These are phyloP conservation scores for Enteromius radiatus DNA, from an alignment of 2,797 vertebrate genomes.

Conservation along the genomic window DNA sequence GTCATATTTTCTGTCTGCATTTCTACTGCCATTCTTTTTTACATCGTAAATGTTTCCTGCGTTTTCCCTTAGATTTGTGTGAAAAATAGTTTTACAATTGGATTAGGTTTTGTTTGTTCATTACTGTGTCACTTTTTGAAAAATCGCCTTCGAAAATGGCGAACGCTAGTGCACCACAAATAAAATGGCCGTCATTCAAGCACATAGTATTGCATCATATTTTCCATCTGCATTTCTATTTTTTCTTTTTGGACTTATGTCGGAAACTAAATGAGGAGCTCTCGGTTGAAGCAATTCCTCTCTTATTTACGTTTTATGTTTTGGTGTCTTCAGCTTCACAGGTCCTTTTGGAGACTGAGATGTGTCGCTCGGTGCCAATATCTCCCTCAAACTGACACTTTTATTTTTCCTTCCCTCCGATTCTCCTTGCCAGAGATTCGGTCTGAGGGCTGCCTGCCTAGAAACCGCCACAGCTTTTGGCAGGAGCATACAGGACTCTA, in stretches of 20 bases:
- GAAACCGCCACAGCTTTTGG: conserved; percentile 59
- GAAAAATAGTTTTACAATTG: background rate
- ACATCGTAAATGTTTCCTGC: background rate
- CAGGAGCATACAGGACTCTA: conserved; percentile 50
- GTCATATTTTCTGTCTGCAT: conserved; percentile 53
- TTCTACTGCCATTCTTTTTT: conserved; percentile 21
- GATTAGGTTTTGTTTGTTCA: background rate
- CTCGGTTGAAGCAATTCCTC: conserved; percentile 34
- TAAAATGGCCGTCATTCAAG: conserved; percentile 57
- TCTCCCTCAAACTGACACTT: conserved; percentile 48
- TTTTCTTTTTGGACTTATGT: conserved; percentile 33
- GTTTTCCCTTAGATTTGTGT: background rate
- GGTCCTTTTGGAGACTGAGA: conserved; percentile 24
- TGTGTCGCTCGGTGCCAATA: conserved; percentile 18
- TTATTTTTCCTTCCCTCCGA: conserved; percentile 55
- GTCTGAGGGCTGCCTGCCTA: conserved; percentile 58
- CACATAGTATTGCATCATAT: conserved; percentile 50
- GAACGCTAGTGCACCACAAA: conserved; percentile 4
- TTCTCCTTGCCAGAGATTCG: conserved; percentile 57
- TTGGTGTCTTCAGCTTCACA: conserved; percentile 26
- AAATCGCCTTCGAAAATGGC: conserved; percentile 59
- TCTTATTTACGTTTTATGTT: conserved; percentile 37
- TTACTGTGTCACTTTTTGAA: conserved; percentile 1
- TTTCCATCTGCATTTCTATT: conserved; percentile 54
- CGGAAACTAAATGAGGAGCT: conserved; percentile 35